Evolutionary conservation across 2,888 invertebrate species (phyloP).

Genomic region (Diadegma fenestrale): DNA sequence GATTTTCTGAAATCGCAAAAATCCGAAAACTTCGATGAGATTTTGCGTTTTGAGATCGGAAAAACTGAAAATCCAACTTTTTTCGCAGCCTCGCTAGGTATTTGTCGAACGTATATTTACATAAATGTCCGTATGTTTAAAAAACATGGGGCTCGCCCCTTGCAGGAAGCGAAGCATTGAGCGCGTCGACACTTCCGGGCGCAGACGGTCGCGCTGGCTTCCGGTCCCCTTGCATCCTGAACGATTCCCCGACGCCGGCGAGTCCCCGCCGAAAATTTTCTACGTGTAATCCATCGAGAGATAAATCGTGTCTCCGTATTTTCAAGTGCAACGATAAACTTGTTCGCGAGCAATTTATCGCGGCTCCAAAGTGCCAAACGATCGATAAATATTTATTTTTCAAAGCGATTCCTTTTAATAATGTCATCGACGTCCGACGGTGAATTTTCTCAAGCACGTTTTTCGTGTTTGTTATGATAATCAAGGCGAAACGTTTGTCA

Average conservation of each 20-base stretch:
- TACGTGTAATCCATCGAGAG: conserved; percentile 3
- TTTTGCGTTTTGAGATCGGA: too few relatives aligned
- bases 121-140: background rate
- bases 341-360: background rate
- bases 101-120: background rate
- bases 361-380: background rate
- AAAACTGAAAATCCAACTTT: too few relatives aligned
- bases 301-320: background rate
- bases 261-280: conserved; percentile 59
- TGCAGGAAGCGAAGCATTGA: conserved; percentile 79
- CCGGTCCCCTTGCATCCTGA: conserved; percentile 72
- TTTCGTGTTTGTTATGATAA: too few relatives aligned
- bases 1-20: too few relatives aligned
- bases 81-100: background rate
- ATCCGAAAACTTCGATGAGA: too few relatives aligned
- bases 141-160: conserved; percentile 40
- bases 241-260: conserved; percentile 12
- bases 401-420: background rate
- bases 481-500: background rate
- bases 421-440: too few relatives aligned
- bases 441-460: too few relatives aligned
- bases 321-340: background rate
- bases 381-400: background rate
- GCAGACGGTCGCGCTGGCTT: conserved; percentile 73
- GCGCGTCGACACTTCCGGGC: conserved; percentile 80